Evolutionary conservation across 2,113 vertebrate species (phyloP).

Genomic region (Notothenia coriiceps): DNA sequence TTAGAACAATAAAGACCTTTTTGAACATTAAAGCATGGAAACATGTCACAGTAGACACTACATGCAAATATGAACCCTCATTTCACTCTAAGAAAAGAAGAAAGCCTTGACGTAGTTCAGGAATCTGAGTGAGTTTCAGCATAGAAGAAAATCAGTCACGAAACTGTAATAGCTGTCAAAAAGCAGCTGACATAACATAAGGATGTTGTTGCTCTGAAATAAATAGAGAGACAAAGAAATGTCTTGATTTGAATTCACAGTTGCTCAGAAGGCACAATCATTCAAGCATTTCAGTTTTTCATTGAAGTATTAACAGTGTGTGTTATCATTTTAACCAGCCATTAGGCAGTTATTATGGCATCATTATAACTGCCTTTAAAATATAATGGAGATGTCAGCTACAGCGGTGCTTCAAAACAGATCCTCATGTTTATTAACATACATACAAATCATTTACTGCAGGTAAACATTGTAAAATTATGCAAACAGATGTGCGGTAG

Average conservation of each 20-base stretch:
- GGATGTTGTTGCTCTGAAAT: no score
- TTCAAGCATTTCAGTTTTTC: not conserved
- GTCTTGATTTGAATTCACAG: not conserved
- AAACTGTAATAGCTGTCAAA: no score
- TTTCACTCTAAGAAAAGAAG: no score
- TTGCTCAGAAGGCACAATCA: no score
- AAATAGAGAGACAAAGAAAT: not conserved
- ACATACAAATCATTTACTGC: not conserved
- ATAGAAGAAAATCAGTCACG: no score
- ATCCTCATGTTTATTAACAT: not conserved
- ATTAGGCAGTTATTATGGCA: not conserved
- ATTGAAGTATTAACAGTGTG: not conserved
- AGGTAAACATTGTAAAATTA: not conserved
- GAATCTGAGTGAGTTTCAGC: no score
- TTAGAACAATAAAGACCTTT: no score
- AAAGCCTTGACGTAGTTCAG: no score
- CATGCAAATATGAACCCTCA: no score
- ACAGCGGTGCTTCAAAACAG: not conserved
- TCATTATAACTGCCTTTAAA: not conserved
- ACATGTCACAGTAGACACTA: not conserved
- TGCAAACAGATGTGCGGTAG: conserved; percentile 12
- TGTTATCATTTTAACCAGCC: not conserved
- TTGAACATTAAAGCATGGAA: no score
- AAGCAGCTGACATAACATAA: no score
- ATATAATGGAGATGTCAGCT: not conserved